Base-by-base conservation (phyloP, 2,888 invertebrate genomes). In the Acleris laterana region DNA sequence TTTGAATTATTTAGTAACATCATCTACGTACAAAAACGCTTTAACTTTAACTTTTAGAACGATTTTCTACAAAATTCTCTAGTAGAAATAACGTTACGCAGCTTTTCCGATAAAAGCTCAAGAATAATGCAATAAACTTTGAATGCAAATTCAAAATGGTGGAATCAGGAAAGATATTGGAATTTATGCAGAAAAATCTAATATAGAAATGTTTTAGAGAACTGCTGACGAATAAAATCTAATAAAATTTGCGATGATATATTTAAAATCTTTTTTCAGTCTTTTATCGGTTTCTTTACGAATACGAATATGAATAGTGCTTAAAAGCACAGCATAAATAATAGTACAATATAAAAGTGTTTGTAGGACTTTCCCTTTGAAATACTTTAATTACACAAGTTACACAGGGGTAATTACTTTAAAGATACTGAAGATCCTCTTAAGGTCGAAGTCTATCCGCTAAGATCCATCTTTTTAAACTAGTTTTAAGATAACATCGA, bases 51-150 rank as follows among this genome's bases (percentile, higher is more conserved):
- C 20, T 58, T 48, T 32, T 5, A 63, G 38, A 49, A 49, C 49
- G 38, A 59, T 64, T 42, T 49, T 42, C 25, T 32, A 28, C 38
- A 52, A 63, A 51, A 58, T 28, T 64, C 42, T 16, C 38, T 42
- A 22, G 38, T 38, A 42, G 38, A 42, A 64, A 64, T 53, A 25
- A 49, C 59, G 42, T 59, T 59, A 25, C 59, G n/a, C 13, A 19
- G 59, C 42, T 53, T 25, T 59, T 53, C 42, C 19, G 38, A 60
- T 52, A 53, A 49, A 64, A 60, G 52, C 46, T 38, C 58, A 63
- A 16, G 49, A 52, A 63, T 57, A 52, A 52, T 53, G 58, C 46
- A 44, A 63, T 48, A 59, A 58, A 59, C 48, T 59, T 22, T 32
- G 48, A 63, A 38, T 63, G 57, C 17, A 44, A 57, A 46, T 63